Evolutionary conservation across 2,113 vertebrate species (phyloP), one percentile per base, ranked within the genome.

Genomic region (Cyphomyrus plagiostoma): DNA sequence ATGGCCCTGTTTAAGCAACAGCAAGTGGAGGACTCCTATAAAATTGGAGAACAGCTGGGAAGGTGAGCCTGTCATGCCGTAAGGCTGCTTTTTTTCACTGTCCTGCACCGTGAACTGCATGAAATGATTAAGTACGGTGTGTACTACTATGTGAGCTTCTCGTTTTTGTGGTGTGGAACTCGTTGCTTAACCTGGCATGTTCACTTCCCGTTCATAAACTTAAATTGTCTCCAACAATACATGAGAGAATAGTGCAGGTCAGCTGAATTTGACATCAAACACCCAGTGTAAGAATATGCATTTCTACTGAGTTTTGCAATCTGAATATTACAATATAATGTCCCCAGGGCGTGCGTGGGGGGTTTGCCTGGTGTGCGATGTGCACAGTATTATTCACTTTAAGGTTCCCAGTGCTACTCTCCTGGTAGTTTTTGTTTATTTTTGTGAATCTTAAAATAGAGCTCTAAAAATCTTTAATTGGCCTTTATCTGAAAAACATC

Each of bases 1-100:
- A 99, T 99, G 98, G 97, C 97, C 89, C 93, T 95, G 26, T 99
- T 99, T 95, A 99, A 99, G 91, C 97, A 99, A 91, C 97, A 99
- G 94, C 97, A 96, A 92, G 97, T 99, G 91, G 98, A 98, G 80
- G 98, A 99, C 0, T 93, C 97, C 91, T 99, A 99, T 1, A 97
- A 98, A 93, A 95, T 98, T 3, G 96, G 96, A 70, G 96, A 98
- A 92, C 96, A 96, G 66, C 96, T 99, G 23, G 98, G 98, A 91
- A 99, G 97, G 98, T 98, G 93, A 96, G 97, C 91, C 45, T 89
- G 13, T 80, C 30, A 42, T 17, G 11, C 15, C 2, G 74, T 53
- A 85, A 84, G 11, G 23, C 42, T 85, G 45, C 19, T 9, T 11
- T n/a, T n/a, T 49, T n/a, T 11, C 46, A 4, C 5, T 56, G 11